Percentiles rank a stretch among this genome's conserved stretches.
phyloP scores from a whole-genome alignment of 2,888 invertebrate species.

The Trissolcus brochymenae region DNA sequence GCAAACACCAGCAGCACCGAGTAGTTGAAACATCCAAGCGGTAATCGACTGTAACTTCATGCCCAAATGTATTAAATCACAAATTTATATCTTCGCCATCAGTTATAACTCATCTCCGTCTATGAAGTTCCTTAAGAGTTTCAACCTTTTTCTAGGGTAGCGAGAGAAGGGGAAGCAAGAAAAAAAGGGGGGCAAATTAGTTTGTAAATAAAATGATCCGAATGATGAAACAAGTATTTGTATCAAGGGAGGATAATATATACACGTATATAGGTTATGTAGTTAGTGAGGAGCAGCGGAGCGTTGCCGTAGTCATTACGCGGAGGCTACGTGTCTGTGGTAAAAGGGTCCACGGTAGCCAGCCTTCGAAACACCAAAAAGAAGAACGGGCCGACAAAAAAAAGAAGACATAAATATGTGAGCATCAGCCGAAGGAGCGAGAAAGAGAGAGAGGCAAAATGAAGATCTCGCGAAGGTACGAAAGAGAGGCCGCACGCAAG shows the following conservation, averaged over 20 bases:
- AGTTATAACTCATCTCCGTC: background rate
- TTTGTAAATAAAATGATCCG: slow-evolving; percentile 4
- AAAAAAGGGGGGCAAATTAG: too few species aligned
- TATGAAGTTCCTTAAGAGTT: background rate
- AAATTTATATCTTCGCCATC: slow-evolving; percentile 29
- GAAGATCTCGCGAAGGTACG: slow-evolving; percentile 25
- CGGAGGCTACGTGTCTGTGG: slow-evolving; percentile 67
- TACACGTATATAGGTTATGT: slow-evolving; percentile 57
- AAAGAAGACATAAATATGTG: slow-evolving; percentile 55
- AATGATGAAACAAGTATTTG: slow-evolving; percentile 10
- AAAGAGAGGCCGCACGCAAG: slow-evolving; percentile 50
- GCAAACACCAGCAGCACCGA: slow-evolving; percentile 40
- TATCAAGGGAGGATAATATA: slow-evolving; percentile 54
- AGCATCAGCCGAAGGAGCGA: slow-evolving; percentile 56
- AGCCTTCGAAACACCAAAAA: slow-evolving; percentile 54
- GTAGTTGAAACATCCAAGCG: slow-evolving; percentile 43
- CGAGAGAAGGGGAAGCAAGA: too few species aligned
- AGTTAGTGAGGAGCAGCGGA: slow-evolving; percentile 58
- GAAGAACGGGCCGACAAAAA: slow-evolving; percentile 44
- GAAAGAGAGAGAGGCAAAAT: slow-evolving; percentile 47
- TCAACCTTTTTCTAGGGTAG: background rate
- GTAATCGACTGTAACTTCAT: slow-evolving; percentile 51
- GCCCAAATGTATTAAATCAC: slow-evolving; percentile 27
- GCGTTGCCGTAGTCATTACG: slow-evolving; percentile 65
- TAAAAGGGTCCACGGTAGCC: slow-evolving; percentile 63